A percentile compares a stretch with the other conserved stretches of the same genome.
phyloP scores from a whole-genome alignment of 2,797 vertebrate species.

The Limosa lapponica region DNA sequence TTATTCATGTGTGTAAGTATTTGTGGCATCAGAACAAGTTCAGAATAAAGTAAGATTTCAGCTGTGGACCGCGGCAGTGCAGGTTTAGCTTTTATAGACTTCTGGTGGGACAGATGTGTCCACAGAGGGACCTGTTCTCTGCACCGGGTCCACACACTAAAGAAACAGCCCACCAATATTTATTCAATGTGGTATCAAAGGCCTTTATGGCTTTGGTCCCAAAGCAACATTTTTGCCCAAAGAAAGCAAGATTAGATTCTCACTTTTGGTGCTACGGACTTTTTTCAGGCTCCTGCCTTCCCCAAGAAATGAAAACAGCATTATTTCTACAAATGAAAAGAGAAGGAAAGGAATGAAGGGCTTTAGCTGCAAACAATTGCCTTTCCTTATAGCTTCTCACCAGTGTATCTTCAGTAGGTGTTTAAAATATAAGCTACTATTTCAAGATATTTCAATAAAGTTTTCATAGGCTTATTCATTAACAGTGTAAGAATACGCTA shows the following conservation, averaged over 20 bases:
- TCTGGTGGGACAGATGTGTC: neutral
- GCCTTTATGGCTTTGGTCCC: neutral
- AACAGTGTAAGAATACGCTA: neutral
- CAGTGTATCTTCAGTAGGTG: neutral
- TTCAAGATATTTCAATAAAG: neutral
- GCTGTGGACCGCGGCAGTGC: neutral
- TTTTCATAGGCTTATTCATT: neutral
- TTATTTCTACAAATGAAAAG: neutral
- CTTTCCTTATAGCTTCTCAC: neutral
- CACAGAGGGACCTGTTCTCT: neutral
- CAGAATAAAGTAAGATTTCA: neutral
- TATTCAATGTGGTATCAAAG: neutral
- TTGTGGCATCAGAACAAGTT: neutral
- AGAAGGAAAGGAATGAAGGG: neutral
- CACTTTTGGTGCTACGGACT: neutral
- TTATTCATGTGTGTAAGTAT: neutral
- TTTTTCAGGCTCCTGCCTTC: neutral
- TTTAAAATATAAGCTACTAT: neutral
- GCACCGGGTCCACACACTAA: neutral
- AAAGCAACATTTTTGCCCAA: neutral
- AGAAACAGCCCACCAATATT: neutral
- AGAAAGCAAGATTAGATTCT: neutral
- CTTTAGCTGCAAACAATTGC: neutral
- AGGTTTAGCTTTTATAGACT: neutral
- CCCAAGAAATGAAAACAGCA: neutral